These are phyloP conservation scores for Cebus imitator DNA, from an alignment of 2,113 vertebrate species.

Conservation along the genomic window DNA sequence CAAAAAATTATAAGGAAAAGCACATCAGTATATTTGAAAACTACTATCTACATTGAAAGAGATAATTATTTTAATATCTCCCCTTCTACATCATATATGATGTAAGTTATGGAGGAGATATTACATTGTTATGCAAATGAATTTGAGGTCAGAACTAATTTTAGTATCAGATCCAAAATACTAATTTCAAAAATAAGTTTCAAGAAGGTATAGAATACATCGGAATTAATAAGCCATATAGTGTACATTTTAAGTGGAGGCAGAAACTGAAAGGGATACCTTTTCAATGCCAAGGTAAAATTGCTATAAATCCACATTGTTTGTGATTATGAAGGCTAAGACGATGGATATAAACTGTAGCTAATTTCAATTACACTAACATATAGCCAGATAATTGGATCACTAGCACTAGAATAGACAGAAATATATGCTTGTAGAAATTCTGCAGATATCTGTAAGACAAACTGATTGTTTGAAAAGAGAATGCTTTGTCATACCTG, in stretches of 20 bases:
- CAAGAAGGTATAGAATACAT: background rate
- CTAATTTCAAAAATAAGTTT: background rate
- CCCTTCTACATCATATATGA: background rate
- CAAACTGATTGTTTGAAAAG: background rate
- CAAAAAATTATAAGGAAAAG: background rate
- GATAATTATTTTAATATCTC: background rate
- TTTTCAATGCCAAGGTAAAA: background rate
- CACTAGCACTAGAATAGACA: too few species aligned
- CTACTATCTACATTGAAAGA: background rate
- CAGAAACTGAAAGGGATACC: background rate
- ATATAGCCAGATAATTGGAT: background rate
- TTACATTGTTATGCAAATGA: background rate
- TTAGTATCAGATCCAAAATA: background rate
- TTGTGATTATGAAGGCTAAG: background rate
- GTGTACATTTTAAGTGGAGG: background rate
- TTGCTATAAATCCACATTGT: background rate
- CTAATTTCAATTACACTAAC: background rate
- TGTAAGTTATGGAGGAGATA: background rate
- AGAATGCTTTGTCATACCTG: background rate
- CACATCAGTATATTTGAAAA: background rate
- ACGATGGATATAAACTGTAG: background rate
- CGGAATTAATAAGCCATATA: background rate
- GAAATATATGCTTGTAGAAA: background rate
- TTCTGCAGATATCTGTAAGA: background rate
- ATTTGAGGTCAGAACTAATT: background rate